phyloP scores from a whole-genome alignment of 2,888 invertebrate genomes.

The Mycogona germanica region DNA sequence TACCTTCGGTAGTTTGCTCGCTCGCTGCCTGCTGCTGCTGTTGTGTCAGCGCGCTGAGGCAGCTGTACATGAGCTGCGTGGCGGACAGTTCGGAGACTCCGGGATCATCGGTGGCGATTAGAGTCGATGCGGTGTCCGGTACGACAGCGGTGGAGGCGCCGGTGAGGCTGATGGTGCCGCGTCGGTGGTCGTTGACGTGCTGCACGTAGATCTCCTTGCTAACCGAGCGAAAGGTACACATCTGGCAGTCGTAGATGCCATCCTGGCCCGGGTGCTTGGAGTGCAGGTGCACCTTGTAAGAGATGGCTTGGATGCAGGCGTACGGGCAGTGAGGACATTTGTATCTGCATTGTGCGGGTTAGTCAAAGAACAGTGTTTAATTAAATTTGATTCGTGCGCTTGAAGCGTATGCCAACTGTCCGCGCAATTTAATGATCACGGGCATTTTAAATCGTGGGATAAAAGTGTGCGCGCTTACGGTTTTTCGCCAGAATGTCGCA shows the following conservation, averaged over 20 bases:
- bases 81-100: slow-evolving; percentile 19
- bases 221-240: slow-evolving; percentile 28
- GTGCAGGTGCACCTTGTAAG: slow-evolving; percentile 34
- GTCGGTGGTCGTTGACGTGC: slow-evolving; percentile 44
- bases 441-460: too few relatives aligned
- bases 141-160: background rate
- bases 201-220: slow-evolving; percentile 32
- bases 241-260: slow-evolving; percentile 31
- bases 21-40: slow-evolving; percentile 20
- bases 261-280: slow-evolving; percentile 39
- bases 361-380: too few relatives aligned
- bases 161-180: slow-evolving; percentile 35
- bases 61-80: slow-evolving; percentile 25
- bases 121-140: background rate
- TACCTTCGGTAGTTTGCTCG: too few relatives aligned
- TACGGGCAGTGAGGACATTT: slow-evolving; percentile 67
- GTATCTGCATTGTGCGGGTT: too few relatives aligned
- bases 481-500: slow-evolving; percentile 58
- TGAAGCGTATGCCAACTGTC: too few relatives aligned
- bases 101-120: background rate
- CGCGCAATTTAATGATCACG: too few relatives aligned
- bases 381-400: too few relatives aligned
- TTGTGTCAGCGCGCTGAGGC: slow-evolving; percentile 26
- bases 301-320: slow-evolving; percentile 53
- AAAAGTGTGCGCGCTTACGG: too few relatives aligned